Base-by-base conservation (phyloP, 1,140 invertebrate species). In the Cardiocondyla obscurior region DNA sequence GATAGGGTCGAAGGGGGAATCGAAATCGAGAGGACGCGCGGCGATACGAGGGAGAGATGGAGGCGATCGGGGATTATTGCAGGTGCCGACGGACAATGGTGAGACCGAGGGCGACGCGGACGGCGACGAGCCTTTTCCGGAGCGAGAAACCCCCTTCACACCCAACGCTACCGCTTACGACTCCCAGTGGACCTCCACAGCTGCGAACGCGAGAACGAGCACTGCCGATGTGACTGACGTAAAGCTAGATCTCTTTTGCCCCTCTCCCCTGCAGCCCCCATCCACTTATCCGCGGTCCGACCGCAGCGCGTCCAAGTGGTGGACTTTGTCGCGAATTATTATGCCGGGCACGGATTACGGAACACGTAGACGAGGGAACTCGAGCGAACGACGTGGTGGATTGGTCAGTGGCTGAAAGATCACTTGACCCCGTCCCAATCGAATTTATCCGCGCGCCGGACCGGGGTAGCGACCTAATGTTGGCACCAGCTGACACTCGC, bases 141-240 rank as follows among this genome's bases (percentile, higher is more conserved):
- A 12, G 76, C 14, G 12, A 22, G 5, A 0, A 16, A 87, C 42
- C 62, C 39, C 60, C 36, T 33, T 82, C 79, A n/a, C 82, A 72
- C 64, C 33, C 70, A 82, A 81, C 85, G 83, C 57, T 55, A 57
- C 70, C 76, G 22, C 57, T n/a, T 25, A 53, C 60, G 30, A 39
- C 33, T 42, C 58, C n/a, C 53, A 42, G 36, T 3, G 44, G 82
- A 85, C 85, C 72, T 74, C 85, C 76, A 86, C 77, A 85, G 62
- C 85, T 85, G 49, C 85, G 70, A 53, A n/a, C 89, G 85, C 83
- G 83, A 85, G 82, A 86, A 90, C 89, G 88, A 92, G 88, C 90
- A 91, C 90, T 90, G 88, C 85, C 57, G 82, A 89, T 90, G 33
- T 62, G 87, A 89, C 89, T 89, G 87, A 87, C 88, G 83, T 87